Conservation (phyloP, 2,797 vertebrate genomes). For the Rhinophrynus dorsalis region DNA sequence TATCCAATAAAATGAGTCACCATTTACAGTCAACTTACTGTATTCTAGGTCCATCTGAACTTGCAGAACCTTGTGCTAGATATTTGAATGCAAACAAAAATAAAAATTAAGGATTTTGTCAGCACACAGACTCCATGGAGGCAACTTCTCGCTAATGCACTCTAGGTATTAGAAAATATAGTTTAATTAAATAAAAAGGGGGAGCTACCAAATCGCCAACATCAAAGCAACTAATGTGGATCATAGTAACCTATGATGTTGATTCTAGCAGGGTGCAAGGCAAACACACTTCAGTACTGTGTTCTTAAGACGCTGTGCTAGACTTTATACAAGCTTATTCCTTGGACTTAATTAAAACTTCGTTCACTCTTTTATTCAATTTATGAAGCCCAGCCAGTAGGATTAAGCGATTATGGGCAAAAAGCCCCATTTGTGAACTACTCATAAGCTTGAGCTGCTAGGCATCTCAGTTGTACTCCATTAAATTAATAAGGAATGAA, state of each 20-base stretch:
- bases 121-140: constrained; percentile 7
- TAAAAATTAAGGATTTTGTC: constrained; percentile 22
- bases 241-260: constrained; percentile 53
- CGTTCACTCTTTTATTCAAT: constrained; percentile 84
- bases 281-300: constrained; percentile 66
- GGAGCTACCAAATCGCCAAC: constrained; percentile 54
- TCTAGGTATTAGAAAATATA: constrained; percentile 37
- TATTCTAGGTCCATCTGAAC: too few relatives aligned
- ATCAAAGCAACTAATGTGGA: constrained; percentile 60
- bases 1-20: too few relatives aligned
- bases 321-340: constrained; percentile 74
- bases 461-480: constrained; percentile 84
- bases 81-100: constrained; percentile 1
- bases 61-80: too few relatives aligned
- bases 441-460: constrained; percentile 86
- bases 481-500: constrained; percentile 91
- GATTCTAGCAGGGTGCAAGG: constrained; percentile 58
- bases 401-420: constrained; percentile 98
- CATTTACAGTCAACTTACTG: too few relatives aligned
- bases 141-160: constrained; percentile 13
- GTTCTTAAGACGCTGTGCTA: constrained; percentile 67
- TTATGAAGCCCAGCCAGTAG: constrained; percentile 87
- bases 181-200: constrained; percentile 60
- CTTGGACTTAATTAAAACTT: constrained; percentile 96
- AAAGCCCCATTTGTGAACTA: constrained; percentile 89